These are phyloP conservation scores for Paramormyrops kingsleyae DNA, from an alignment of 2,113 vertebrate species.

Conservation along the genomic window DNA sequence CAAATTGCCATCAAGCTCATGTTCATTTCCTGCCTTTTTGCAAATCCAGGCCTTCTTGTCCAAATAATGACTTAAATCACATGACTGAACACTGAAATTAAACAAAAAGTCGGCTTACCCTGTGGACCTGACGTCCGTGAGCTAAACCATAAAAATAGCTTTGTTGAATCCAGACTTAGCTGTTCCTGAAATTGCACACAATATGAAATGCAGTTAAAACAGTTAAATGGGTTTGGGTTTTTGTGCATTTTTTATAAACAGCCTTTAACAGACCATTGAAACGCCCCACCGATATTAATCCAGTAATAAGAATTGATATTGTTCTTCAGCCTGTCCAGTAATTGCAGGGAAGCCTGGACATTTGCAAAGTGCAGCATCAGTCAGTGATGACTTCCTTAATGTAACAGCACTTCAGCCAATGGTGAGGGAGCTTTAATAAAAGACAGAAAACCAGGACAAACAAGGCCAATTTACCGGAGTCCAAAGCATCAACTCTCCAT, in stretches of 20 bases:
- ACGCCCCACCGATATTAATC: not conserved
- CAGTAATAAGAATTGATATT: not conserved
- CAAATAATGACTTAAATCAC: conserved; percentile 6
- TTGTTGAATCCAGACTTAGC: not conserved
- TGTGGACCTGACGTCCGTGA: not conserved
- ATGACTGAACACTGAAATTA: conserved; percentile 1
- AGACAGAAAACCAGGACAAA: not conserved
- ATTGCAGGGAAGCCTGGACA: not conserved
- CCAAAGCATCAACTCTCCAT: not conserved
- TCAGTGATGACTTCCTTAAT: not conserved
- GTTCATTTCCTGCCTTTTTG: not conserved
- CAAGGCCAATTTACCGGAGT: not conserved
- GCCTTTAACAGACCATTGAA: not conserved
- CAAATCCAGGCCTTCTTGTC: not conserved
- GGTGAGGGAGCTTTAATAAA: not conserved
- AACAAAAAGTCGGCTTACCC: not conserved
- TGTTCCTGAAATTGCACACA: not conserved
- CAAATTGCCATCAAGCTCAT: not conserved
- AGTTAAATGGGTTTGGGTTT: not conserved
- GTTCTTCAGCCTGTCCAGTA: not conserved
- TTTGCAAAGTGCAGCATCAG: not conserved
- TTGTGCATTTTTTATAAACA: not conserved
- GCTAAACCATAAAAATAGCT: not conserved
- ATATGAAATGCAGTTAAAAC: not conserved
- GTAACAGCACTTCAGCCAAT: not conserved